A percentile compares a stretch with the other conserved stretches of the same genome.
These are phyloP conservation scores for Myiozetetes cayanensis DNA, from an alignment of 2,113 vertebrate species.

Conservation along the genomic window DNA sequence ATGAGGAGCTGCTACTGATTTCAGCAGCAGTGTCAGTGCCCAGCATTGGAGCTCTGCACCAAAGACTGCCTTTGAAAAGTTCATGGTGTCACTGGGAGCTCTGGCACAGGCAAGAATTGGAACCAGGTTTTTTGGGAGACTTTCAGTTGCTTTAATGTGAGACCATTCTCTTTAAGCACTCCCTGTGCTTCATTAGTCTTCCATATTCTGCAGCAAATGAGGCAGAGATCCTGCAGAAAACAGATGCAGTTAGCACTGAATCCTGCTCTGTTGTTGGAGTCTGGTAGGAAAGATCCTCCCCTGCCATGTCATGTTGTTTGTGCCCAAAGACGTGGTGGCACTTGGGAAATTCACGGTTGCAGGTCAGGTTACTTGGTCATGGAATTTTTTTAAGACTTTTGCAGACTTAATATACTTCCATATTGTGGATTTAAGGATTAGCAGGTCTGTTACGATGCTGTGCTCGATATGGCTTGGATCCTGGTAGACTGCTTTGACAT, in stretches of 20 bases:
- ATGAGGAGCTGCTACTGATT: not conserved
- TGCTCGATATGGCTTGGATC: not conserved
- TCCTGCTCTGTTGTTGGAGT: not conserved
- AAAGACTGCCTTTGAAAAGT: not conserved
- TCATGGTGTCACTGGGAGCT: not conserved
- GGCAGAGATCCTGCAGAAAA: constrained; percentile 20
- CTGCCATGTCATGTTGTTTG: not conserved
- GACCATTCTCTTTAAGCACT: not conserved
- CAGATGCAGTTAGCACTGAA: not conserved
- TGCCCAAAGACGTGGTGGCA: not conserved
- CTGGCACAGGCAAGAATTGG: not conserved
- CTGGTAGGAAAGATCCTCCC: not conserved
- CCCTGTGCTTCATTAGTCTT: constrained; percentile 22
- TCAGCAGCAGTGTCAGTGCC: not conserved
- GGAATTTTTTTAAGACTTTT: not conserved
- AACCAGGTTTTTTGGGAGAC: not conserved
- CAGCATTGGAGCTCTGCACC: not conserved
- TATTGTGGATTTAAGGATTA: not conserved
- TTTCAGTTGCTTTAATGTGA: not conserved
- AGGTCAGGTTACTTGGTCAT: not conserved
- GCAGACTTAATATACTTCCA: not conserved
- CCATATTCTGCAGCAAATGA: constrained; percentile 30
- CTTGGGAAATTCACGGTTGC: not conserved
- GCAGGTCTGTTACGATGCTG: not conserved
- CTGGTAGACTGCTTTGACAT: not conserved